These are phyloP conservation scores for Vidua macroura DNA, from an alignment of 2,113 vertebrate genomes.

Conservation along the genomic window DNA sequence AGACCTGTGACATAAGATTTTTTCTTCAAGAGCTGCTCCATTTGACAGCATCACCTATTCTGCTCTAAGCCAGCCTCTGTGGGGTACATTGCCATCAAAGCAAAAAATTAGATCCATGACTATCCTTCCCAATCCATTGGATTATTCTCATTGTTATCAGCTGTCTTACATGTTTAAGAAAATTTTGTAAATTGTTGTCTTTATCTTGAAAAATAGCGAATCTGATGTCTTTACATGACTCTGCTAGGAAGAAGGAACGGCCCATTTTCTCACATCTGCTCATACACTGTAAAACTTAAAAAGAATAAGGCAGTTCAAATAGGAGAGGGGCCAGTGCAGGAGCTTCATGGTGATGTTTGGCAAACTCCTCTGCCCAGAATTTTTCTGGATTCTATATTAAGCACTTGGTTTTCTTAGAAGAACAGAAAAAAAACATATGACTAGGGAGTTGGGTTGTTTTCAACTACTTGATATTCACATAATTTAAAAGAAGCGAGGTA, in stretches of 20 bases:
- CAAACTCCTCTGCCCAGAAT: not conserved
- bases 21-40: not conserved
- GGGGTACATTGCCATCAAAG: not conserved
- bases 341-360: not conserved
- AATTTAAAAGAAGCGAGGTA: slow-evolving; percentile 5
- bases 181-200: not conserved
- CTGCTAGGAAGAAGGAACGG: not conserved
- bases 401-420: not conserved
- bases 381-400: not conserved
- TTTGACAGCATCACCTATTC: not conserved
- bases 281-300: not conserved
- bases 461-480: not conserved
- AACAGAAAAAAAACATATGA: not conserved
- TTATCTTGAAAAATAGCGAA: not conserved
- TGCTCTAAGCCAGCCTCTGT: not conserved
- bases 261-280: not conserved
- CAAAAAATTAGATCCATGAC: not conserved
- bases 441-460: not conserved
- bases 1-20: not conserved
- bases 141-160: not conserved
- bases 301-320: not conserved
- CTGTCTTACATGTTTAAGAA: not conserved
- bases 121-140: not conserved
- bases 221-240: not conserved
- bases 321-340: not conserved